Evolutionary conservation across 2,888 invertebrate species (phyloP).

Genomic region (Zeuzera pyrina): DNA sequence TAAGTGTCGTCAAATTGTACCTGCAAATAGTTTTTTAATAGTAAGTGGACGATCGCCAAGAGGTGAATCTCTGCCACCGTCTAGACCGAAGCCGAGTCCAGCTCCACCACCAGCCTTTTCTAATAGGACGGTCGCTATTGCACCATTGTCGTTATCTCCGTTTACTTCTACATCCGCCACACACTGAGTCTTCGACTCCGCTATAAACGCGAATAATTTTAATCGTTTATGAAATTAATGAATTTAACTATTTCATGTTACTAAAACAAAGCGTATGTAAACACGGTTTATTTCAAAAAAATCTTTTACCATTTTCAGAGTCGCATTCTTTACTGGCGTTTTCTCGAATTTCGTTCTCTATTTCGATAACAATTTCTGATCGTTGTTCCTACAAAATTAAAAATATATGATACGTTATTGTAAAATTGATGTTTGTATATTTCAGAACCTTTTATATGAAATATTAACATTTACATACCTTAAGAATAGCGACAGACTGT

Average conservation of each 20-base stretch:
- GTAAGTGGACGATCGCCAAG: constrained; percentile 90
- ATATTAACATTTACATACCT: too few species aligned
- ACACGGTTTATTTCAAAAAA: not conserved
- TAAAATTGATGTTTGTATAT: constrained; percentile 3
- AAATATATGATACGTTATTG: not conserved
- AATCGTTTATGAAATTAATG: not conserved
- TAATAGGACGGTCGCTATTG: constrained; percentile 53
- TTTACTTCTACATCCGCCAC: constrained; percentile 19
- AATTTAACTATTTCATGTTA: not conserved
- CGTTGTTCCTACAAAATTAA: constrained; percentile 77
- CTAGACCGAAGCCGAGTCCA: constrained; percentile 94
- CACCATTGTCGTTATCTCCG: constrained; percentile 24
- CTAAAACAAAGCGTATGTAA: not conserved
- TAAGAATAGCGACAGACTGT: constrained; percentile 89
- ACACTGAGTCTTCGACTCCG: constrained; percentile 56
- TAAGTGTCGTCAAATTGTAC: too few species aligned
- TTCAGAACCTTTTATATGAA: not conserved
- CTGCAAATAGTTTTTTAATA: constrained; percentile 95
- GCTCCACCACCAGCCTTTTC: constrained; percentile 80
- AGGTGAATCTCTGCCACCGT: constrained; percentile 94
- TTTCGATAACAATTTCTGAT: constrained; percentile 84
- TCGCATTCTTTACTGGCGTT: constrained; percentile 41
- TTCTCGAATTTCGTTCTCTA: constrained; percentile 69
- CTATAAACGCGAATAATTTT: constrained; percentile 22
- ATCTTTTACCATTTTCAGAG: constrained; percentile 58